Conservation (phyloP, 2,797 vertebrate species). For the Rhinatrema bivittatum region DNA sequence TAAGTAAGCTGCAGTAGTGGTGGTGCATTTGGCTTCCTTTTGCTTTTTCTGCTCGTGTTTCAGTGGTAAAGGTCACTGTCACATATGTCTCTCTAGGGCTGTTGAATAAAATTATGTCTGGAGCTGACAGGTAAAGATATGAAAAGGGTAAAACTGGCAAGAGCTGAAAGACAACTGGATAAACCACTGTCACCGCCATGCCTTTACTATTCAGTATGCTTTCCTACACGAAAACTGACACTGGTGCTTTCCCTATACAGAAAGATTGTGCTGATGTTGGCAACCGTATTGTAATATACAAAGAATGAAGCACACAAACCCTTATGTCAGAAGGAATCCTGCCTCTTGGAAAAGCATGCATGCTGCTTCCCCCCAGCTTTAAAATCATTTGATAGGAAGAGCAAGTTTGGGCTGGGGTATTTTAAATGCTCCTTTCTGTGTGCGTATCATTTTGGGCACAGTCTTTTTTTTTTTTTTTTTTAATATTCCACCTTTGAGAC, state of each 20-base stretch:
- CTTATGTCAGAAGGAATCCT: not conserved
- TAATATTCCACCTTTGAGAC: too few relatives aligned
- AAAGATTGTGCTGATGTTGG: not conserved
- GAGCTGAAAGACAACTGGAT: slow-evolving; percentile 23
- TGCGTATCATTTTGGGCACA: too few relatives aligned
- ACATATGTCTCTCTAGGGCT: slow-evolving; percentile 23
- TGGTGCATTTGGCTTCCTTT: slow-evolving; percentile 1
- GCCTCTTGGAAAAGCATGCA: not conserved
- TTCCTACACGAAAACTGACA: slow-evolving; percentile 12
- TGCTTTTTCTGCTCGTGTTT: slow-evolving; percentile 6
- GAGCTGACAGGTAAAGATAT: slow-evolving; percentile 40
- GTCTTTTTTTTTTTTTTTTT: too few relatives aligned
- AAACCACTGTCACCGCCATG: slow-evolving; percentile 4
- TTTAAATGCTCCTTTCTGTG: too few relatives aligned
- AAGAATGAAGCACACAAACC: not conserved
- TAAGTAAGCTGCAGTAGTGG: slow-evolving; percentile 10
- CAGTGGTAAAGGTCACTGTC: slow-evolving; percentile 41
- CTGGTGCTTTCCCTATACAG: not conserved
- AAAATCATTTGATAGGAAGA: too few relatives aligned
- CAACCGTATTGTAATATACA: not conserved
- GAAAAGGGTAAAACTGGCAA: slow-evolving; percentile 31
- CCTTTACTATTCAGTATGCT: slow-evolving; percentile 3
- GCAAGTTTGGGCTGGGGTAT: too few relatives aligned
- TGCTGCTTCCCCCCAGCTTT: too few relatives aligned
- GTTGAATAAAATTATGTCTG: slow-evolving; percentile 32